Percentiles rank a stretch among this genome's conserved stretches.
These are phyloP conservation scores for Scaptomyza caliginosa DNA, from an alignment of 2,888 invertebrate genomes.

Conservation along the genomic window DNA sequence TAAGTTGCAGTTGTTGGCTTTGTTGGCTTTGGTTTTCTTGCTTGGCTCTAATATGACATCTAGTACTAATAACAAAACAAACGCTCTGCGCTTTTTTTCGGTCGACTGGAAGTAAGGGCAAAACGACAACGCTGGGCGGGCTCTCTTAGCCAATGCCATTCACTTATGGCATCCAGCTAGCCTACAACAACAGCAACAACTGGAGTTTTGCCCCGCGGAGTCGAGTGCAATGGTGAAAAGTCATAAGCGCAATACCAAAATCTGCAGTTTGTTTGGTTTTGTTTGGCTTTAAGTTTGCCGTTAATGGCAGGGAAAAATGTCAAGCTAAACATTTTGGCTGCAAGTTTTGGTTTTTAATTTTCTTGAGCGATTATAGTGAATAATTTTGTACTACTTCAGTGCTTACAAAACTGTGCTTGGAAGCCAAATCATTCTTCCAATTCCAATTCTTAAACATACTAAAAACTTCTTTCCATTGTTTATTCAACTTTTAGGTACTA, in stretches of 20 bases:
- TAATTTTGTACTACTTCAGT: no score
- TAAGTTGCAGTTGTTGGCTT: constrained; percentile 29
- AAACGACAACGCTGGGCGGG: constrained; percentile 45
- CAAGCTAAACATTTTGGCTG: constrained; percentile 48
- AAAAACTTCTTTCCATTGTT: not conserved
- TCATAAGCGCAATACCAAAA: constrained; percentile 59
- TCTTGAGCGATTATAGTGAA: not conserved
- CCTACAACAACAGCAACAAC: not conserved
- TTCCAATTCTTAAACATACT: not conserved
- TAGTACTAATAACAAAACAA: constrained; percentile 61
- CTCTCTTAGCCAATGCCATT: constrained; percentile 55
- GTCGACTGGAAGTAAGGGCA: constrained; percentile 48
- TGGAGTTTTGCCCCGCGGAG: constrained; percentile 16
- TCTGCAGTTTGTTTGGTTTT: constrained; percentile 34
- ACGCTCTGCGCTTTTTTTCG: constrained; percentile 15
- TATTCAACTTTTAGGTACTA: not conserved
- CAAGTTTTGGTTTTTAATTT: constrained; percentile 14
- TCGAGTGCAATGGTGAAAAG: constrained; percentile 77
- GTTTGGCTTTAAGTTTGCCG: constrained; percentile 43
- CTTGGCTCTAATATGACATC: constrained; percentile 72
- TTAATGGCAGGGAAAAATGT: constrained; percentile 75
- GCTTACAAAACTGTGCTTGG: not conserved
- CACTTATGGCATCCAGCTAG: constrained; percentile 64
- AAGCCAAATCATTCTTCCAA: no score
- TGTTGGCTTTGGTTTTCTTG: constrained; percentile 34